A percentile compares a stretch with the other conserved stretches of the same genome.
Conservation (phyloP, 2,113 vertebrate genomes). For the Cephalopterus ornatus region DNA sequence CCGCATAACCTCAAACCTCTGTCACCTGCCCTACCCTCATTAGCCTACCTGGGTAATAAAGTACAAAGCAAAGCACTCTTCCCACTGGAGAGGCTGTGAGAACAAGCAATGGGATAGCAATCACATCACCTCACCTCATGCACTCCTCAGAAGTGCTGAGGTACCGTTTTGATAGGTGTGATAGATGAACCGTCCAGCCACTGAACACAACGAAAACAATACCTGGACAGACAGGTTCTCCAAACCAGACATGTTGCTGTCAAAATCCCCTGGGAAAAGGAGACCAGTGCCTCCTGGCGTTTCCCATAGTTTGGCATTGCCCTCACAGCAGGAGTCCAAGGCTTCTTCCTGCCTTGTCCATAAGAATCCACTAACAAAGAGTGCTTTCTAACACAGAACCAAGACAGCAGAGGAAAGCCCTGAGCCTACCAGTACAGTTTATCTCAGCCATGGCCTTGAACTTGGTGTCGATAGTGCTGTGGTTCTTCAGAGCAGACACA, state of each 20-base stretch:
- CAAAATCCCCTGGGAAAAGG: not conserved
- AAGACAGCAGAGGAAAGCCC: not conserved
- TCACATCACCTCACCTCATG: not conserved
- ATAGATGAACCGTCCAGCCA: not conserved
- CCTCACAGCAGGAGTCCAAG: not conserved
- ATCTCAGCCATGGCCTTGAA: not conserved
- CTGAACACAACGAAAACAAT: not conserved
- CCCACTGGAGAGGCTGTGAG: not conserved
- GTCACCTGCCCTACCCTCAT: not conserved
- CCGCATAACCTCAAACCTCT: not conserved
- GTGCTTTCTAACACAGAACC: not conserved
- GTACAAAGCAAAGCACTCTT: not conserved
- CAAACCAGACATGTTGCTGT: not conserved
- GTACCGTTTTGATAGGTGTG: not conserved
- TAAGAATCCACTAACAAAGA: not conserved
- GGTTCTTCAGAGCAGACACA: not conserved
- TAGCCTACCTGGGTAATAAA: not conserved
- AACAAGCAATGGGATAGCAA: not conserved
- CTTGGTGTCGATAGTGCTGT: fast-evolving
- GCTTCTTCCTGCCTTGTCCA: not conserved
- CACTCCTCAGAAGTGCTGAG: not conserved
- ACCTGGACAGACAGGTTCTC: constrained; percentile 16
- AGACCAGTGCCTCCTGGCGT: not conserved
- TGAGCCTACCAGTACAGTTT: not conserved
- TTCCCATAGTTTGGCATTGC: not conserved